Evolutionary conservation across 1,140 invertebrate genomes (phyloP).

Genomic region (Frieseomelitta varia): DNA sequence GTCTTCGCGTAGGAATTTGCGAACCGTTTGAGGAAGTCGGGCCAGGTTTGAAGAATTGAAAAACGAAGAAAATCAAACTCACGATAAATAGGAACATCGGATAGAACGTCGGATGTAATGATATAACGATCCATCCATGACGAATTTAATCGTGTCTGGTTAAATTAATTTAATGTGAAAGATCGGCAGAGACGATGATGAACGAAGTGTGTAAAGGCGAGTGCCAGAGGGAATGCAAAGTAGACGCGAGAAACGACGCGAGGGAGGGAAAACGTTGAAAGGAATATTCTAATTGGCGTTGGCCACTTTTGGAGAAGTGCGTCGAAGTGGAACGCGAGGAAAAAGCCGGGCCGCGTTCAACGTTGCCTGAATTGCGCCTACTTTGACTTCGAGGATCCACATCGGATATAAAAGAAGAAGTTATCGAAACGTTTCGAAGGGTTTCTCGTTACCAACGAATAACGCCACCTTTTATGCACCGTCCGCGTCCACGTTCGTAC

Average conservation of each 20-base stretch:
- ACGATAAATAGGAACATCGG: neutral
- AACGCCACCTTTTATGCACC: constrained; percentile 29
- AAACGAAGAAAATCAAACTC: neutral
- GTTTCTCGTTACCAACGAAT: constrained; percentile 21
- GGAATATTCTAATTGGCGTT: neutral
- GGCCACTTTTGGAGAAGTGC: constrained; percentile 6
- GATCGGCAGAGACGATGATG: neutral
- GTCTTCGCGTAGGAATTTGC: neutral
- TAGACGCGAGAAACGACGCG: neutral
- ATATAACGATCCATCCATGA: too few species aligned
- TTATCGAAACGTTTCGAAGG: constrained; percentile 18
- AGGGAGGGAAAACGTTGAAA: neutral
- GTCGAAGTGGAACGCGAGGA: neutral
- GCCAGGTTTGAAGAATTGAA: neutral
- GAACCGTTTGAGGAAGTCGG: neutral
- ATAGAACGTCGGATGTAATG: neutral
- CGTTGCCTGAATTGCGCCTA: neutral
- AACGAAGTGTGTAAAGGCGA: neutral
- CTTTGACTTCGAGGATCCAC: neutral
- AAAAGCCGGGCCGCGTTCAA: constrained; percentile 3
- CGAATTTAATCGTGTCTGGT: too few species aligned
- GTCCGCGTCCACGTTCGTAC: neutral
- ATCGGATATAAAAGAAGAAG: constrained; percentile 5
- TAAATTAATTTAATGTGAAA: neutral
- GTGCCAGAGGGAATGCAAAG: neutral